phyloP scores from a whole-genome alignment of 2,888 invertebrate species.

The Pyralis farinalis region DNA sequence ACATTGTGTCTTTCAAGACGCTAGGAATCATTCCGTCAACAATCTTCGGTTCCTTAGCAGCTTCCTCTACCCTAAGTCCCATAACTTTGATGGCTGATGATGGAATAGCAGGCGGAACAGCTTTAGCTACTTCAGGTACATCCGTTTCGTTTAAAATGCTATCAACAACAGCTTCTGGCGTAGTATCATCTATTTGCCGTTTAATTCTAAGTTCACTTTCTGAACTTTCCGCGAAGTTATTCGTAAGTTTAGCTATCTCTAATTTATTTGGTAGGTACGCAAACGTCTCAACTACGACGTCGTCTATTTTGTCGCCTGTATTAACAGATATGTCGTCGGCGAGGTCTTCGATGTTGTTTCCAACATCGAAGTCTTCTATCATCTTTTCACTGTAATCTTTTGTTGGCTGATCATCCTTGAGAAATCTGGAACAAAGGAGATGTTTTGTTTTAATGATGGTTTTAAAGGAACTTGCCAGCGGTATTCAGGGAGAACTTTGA shows the following conservation, averaged over 20 bases:
- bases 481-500: too few relatives aligned
- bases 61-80: constrained; percentile 61
- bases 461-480: too few relatives aligned
- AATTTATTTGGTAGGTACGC: not conserved
- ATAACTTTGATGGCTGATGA: constrained; percentile 26
- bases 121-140: not conserved
- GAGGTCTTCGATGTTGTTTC: not conserved
- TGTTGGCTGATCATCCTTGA: too few relatives aligned
- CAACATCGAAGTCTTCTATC: not conserved
- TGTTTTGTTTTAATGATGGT: too few relatives aligned
- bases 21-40: constrained; percentile 62
- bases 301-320: not conserved
- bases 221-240: not conserved
- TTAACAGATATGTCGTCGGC: not conserved
- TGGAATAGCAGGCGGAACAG: not conserved
- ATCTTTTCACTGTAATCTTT: too few relatives aligned
- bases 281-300: not conserved
- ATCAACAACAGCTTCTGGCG: not conserved
- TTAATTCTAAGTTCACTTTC: not conserved
- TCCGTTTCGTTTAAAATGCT: not conserved
- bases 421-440: too few relatives aligned
- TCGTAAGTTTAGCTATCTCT: too few relatives aligned
- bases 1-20: constrained; percentile 48
- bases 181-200: not conserved
- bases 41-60: constrained; percentile 59